Evolutionary conservation across 2,113 vertebrate species (phyloP).

Genomic region (Tachuris rubrigastra): DNA sequence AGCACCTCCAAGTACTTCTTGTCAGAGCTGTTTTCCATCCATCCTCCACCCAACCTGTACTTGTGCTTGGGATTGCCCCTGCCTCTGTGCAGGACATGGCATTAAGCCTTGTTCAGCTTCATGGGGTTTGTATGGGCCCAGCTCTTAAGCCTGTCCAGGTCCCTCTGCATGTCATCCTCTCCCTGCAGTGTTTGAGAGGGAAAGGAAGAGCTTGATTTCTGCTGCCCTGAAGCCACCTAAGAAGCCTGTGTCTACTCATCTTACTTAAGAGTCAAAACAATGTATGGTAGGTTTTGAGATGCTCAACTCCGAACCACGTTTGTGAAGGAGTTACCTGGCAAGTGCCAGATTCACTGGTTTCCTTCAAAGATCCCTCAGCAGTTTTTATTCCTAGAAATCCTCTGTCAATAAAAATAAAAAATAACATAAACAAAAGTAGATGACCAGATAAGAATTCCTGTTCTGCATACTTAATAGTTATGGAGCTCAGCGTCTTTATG

Average conservation of each 20-base stretch:
- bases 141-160: neutral
- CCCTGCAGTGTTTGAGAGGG: neutral
- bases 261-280: neutral
- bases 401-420: neutral
- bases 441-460: neutral
- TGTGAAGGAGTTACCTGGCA: neutral
- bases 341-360: neutral
- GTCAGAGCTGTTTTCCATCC: neutral
- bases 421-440: neutral
- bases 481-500: neutral
- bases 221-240: neutral
- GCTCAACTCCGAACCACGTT: neutral
- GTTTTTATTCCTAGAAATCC: neutral
- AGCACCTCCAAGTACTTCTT: neutral
- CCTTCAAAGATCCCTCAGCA: neutral
- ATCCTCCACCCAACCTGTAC: neutral
- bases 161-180: neutral
- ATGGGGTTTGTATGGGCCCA: neutral
- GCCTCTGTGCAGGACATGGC: neutral
- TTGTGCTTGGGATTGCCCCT: neutral
- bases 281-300: neutral
- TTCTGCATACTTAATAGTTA: neutral
- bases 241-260: neutral
- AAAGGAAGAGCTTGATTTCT: neutral
- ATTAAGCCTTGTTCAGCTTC: neutral